These are phyloP conservation scores for Drosophila santomea DNA, from an alignment of 1,140 invertebrate genomes.

Conservation along the genomic window DNA sequence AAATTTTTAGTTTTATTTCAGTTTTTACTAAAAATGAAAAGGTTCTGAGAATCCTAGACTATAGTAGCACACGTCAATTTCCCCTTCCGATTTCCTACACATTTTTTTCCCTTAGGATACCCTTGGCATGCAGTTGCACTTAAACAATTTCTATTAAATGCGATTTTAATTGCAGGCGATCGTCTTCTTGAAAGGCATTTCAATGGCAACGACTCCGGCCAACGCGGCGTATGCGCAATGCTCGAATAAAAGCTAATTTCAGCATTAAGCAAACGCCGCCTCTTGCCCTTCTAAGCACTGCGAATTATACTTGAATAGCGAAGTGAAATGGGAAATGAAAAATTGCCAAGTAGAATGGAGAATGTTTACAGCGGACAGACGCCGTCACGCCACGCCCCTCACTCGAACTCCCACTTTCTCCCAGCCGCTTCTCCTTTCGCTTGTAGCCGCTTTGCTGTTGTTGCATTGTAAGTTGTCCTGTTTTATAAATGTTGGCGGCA, in stretches of 20 bases:
- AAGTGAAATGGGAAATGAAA: constrained; percentile 60
- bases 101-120: constrained; percentile 26
- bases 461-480: constrained; percentile 69
- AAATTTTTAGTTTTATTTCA: too few species aligned
- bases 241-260: constrained; percentile 46
- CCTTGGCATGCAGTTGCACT: constrained; percentile 54
- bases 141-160: constrained; percentile 69
- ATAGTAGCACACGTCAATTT: too few species aligned
- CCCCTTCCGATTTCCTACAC: constrained; percentile 4
- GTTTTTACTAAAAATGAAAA: too few species aligned
- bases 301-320: constrained; percentile 39
- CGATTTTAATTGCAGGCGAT: constrained; percentile 64
- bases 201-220: constrained; percentile 34
- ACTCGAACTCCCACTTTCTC: constrained; percentile 32
- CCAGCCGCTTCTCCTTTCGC: neutral
- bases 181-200: constrained; percentile 45
- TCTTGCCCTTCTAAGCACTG: constrained; percentile 18
- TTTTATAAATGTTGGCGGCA: constrained; percentile 74
- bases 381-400: constrained; percentile 2
- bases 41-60: neutral
- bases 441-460: constrained; percentile 29
- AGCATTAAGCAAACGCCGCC: constrained; percentile 38
- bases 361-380: constrained; percentile 25
- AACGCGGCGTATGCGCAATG: constrained; percentile 49
- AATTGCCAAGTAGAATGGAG: constrained; percentile 61